Base-by-base conservation (phyloP, 1,140 invertebrate genomes). In the Stratiolaelaps scimitus region DNA sequence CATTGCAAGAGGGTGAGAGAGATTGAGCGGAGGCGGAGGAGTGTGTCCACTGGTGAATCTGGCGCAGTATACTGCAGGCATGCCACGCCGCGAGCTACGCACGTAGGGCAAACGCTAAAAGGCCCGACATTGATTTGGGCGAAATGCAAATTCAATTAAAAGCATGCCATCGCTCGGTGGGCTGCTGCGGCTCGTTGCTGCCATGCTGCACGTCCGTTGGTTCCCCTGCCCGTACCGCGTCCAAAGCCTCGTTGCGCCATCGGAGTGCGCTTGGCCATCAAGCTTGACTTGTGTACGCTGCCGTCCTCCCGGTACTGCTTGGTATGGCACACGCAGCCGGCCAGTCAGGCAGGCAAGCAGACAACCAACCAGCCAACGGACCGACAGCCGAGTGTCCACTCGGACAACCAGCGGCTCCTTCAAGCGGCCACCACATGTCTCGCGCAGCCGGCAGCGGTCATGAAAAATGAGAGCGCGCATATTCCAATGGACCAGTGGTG, bases 101-200 rank as follows among this genome's bases (percentile, higher is more conserved):
- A 40, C 5, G 10, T 10, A 40, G 34, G 5, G 10, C 34, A 40
- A 10, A 40, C 34, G 34, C 47, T 48, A 28, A 28, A 48, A 15
- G 4, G 26, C 15, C 17, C 15, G 23, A 60, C 53, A 60, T 60
- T 60, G 53, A 60, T 60, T 60, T 17, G 23, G 15, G 53, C 53
- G 4, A 60, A 60, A 20, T 60, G 15, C 53, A 60, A 60, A 60
- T 60, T 34, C 13, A 60, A 60, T 60, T 60, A 60, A 23, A 23
- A 60, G 2, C 26, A 26, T 60, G 53, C 34, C 34, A 34, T 23
- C 53, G 53, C 53, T 29, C 15, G 53, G 17, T 17, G 53, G 34
- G 53, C 23, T 17, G 47, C 28, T 48, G 47, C 47, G 19, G 47
- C 47, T 23, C 47, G 47, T 48, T 4, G 47, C 28, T 28, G 53